Base-by-base conservation (phyloP, 2,888 invertebrate genomes). In the Rhodophaea formosa region DNA sequence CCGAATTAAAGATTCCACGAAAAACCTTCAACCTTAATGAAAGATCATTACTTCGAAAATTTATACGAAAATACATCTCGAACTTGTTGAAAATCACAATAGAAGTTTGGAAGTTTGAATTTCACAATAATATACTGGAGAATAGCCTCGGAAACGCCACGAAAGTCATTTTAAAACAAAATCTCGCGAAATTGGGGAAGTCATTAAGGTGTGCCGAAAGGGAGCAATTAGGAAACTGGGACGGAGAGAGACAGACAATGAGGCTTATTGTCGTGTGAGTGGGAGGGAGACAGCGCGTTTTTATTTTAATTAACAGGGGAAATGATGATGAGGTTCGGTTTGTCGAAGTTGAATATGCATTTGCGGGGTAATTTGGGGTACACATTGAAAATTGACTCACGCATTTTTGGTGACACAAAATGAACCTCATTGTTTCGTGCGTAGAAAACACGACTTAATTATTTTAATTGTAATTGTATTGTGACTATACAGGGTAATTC, bases 211-310 rank as follows among this genome's bases (percentile, higher is more conserved):
- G 76, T 71, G 72, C 70, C 70, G 72, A 75, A 77, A 74, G 80
- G 65, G 70, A 75, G 84, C 86, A 88, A 88, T 88, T 88, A 87
- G 75, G 75, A 72, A 84, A 81, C 74, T 82, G 71, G 83, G 72
- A 68, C 80, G 71, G 71, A 76, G 72, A 47, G 70, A 65, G 72
- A 71, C 60, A 69, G 69, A 77, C 70, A 70, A 71, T 73, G 67
- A 67, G 63, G 60, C 60, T 68, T 65, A 75, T 71, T 75, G 67
- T 74, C 60, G 59, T 60, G 62, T 62, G 66, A 62, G 68, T 63
- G 65, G 64, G 64, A 68, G 59, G 65, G 69, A 51, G 65, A 61
- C 30, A 42, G 51, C 12, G 30, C 39, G 54, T 61, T 62, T 58
- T 61, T 58, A 53, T 61, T 61, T 61, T 60, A 57, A 60, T 65